Conservation (phyloP, 2,888 invertebrate genomes). For the Tiliacea citrago region DNA sequence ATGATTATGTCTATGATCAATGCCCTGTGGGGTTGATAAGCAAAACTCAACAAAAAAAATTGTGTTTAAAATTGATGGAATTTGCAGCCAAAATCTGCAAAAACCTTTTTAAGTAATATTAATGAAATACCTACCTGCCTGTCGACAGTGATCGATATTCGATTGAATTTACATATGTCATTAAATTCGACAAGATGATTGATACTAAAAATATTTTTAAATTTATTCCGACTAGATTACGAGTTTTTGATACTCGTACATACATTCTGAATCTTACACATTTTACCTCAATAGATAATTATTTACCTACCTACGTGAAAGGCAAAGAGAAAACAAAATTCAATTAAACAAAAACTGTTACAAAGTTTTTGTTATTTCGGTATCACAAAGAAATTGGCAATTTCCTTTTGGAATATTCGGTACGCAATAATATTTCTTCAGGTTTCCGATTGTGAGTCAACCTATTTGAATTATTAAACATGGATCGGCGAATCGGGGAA, state of each 20-base stretch:
- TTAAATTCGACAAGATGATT: constrained; percentile 1
- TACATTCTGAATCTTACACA: not conserved
- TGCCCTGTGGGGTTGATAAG: not conserved
- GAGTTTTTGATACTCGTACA: not conserved
- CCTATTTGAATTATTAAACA: constrained; percentile 25
- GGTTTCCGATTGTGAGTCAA: constrained; percentile 30
- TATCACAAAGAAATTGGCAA: constrained; percentile 17
- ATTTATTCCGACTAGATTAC: no score
- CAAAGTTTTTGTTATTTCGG: not conserved
- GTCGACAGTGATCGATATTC: constrained; percentile 17
- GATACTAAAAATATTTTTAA: no score
- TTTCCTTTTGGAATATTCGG: constrained; percentile 12
- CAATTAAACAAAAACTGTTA: not conserved
- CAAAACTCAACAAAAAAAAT: no score
- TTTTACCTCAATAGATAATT: not conserved
- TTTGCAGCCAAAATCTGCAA: not conserved
- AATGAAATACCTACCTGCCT: not conserved
- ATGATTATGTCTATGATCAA: not conserved
- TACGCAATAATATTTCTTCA: constrained; percentile 7
- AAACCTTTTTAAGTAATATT: constrained; percentile 9
- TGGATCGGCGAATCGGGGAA: not conserved
- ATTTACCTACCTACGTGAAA: not conserved
- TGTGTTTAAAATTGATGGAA: constrained; percentile 4
- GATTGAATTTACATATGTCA: constrained; percentile 14
- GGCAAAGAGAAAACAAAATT: not conserved